These are phyloP conservation scores for Melanogrammus aeglefinus DNA, from an alignment of 2,797 vertebrate species.

Conservation along the genomic window DNA sequence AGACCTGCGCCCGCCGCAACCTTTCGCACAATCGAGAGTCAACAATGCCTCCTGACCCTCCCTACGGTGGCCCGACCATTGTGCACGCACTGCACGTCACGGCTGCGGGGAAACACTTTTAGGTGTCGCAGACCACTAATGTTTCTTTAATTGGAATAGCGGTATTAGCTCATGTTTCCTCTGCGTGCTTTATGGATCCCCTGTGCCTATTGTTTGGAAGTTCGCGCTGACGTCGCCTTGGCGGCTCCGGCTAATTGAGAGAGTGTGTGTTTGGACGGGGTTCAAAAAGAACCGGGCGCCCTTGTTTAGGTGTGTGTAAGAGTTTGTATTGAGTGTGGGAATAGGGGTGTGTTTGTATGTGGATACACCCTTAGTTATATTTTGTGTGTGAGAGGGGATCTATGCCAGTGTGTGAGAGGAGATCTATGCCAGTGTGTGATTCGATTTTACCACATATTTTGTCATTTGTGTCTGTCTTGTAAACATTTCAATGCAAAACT, in stretches of 20 bases:
- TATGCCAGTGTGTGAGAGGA: slow-evolving; percentile 16
- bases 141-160: slow-evolving; percentile 75
- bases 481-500: slow-evolving; percentile 16
- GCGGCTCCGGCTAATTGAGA: slow-evolving; percentile 67
- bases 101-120: slow-evolving; percentile 70
- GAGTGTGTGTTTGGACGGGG: slow-evolving; percentile 66
- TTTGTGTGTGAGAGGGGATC: slow-evolving; percentile 20
- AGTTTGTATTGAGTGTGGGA: slow-evolving; percentile 21
- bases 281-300: slow-evolving; percentile 59
- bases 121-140: slow-evolving; percentile 74
- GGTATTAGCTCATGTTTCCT: slow-evolving; percentile 75
- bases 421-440: slow-evolving; percentile 17
- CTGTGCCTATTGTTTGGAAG: slow-evolving; percentile 69
- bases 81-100: slow-evolving; percentile 53
- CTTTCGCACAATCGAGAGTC: slow-evolving; percentile 69
- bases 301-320: slow-evolving; percentile 37
- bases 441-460: slow-evolving; percentile 32
- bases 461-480: neutral
- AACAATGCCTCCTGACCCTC: slow-evolving; percentile 66
- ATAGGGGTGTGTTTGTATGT: slow-evolving; percentile 8
- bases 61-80: slow-evolving; percentile 60
- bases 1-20: slow-evolving; percentile 65
- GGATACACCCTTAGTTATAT: slow-evolving; percentile 9
- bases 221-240: slow-evolving; percentile 67
- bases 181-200: slow-evolving; percentile 69